Base-by-base conservation (phyloP, 2,888 invertebrate genomes). In the Phaonia tiefii region DNA sequence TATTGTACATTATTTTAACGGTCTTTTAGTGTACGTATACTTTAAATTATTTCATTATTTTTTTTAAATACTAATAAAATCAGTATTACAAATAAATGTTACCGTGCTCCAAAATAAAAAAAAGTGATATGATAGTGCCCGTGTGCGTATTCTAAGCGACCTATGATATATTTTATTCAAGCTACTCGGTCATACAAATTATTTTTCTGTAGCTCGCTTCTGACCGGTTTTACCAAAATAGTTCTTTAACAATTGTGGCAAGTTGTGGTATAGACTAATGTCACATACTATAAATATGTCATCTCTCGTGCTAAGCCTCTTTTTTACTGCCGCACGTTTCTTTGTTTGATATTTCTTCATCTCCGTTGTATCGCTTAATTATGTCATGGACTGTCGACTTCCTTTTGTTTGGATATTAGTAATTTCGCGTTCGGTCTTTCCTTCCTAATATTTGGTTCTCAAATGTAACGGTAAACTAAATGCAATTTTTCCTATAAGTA, bases 351-450 rank as follows among this genome's bases (percentile, higher is more conserved):
- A 56, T 56, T 26, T 26, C 26, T 56, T 56, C 26, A 26, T n/a
- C 11, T 56, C 26, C 56, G 11, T 56, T 56, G 17, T 56, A 56
- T 56, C 56, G 56, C n/a, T n/a, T n/a, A n/a, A n/a, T n/a, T n/a
- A n/a, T n/a, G n/a, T n/a, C n/a, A n/a, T n/a, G n/a, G n/a, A 56
- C 56, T 56, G 56, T 56, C 56, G 56, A 56, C 56, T 56, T 56
- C 7, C 25, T 56, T 56, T 56, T 56, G 26, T n/a, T 56, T 10
- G 26, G 26, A 56, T 56, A 56, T 56, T 56, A 26, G 56, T 26
- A 56, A 56, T 26, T 56, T 56, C 26, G 25, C 56, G 56, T 26
- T 56, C 56, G 13, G 56, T 56, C n/a, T 56, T 56, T 56, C 56
- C 56, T 56, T 56, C 26, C 26, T 26, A 56, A 56, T 56, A 13